phyloP scores from a whole-genome alignment of 2,113 vertebrate species.

The Ictidomys tridecemlineatus region DNA sequence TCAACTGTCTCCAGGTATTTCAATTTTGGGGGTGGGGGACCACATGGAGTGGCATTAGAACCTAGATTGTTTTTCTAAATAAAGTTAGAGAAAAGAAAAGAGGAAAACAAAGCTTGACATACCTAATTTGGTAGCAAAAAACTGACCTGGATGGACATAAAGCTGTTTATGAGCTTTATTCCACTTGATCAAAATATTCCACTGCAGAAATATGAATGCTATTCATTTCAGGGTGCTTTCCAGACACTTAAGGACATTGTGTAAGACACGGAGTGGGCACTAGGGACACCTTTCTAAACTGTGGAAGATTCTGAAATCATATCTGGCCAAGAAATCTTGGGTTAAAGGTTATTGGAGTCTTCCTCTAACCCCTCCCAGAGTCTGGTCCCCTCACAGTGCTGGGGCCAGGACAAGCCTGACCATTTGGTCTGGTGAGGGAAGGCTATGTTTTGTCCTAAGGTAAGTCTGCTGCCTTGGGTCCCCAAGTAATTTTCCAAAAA shows the following conservation, averaged over 20 bases:
- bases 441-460: background rate
- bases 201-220: background rate
- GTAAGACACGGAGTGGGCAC: background rate
- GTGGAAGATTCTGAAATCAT: background rate
- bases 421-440: background rate
- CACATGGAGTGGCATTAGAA: background rate
- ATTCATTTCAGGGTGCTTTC: background rate
- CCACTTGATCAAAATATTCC: background rate
- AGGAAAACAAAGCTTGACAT: background rate
- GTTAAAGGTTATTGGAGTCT: background rate
- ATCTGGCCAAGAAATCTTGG: background rate
- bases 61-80: background rate
- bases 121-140: background rate
- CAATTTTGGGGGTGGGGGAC: background rate
- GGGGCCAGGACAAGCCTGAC: background rate
- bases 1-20: background rate
- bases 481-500: background rate
- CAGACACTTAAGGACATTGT: background rate
- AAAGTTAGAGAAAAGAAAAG: slow-evolving; percentile 72
- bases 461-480: background rate
- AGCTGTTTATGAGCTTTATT: background rate
- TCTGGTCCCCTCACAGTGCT: too few relatives aligned
- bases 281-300: background rate
- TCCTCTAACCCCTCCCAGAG: background rate
- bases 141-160: background rate